Evolutionary conservation across 1,140 invertebrate species (phyloP), one percentile per base, ranked within the genome.

Genomic region (Drosophila carrolli): DNA sequence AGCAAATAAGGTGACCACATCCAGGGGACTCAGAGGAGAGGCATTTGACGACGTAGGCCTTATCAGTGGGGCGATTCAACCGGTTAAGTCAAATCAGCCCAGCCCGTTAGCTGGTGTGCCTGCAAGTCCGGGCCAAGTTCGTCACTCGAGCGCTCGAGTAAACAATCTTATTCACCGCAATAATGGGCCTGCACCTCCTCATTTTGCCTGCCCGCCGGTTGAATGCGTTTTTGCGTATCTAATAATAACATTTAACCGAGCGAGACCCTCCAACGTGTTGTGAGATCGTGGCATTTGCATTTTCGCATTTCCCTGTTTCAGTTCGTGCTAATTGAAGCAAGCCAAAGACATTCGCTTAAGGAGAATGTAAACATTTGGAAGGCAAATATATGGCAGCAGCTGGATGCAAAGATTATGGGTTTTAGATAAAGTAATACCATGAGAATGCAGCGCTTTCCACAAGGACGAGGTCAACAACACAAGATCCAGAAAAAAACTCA

Each of bases 191-290:
- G 9, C 35, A 41, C n/a, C 23, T 29, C 19, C 48, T 11, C 16
- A 9, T 35, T 43, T 1, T 13, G 38, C 19, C 48, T 38, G 41
- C 16, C 50, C 16, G 47, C n/a, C 27, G 68, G 48, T 58, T 53
- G 43, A 54, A 59, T 67, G 79, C 58, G 32, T 77, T 75, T 78
- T 81, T 81, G 78, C 78, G 60, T 82, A 83, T 78, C 75, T 82
- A 82, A 83, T 83, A 65, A 75, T 70, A 83, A 75, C 40, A 57
- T n/a, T 29, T 65, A 70, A 14, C 63, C 67, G 67, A 67, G 46
- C 62, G 66, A 55, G 62, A 67, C 62, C 62, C 66, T 11, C 40
- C 48, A 23, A 66, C 38, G 16, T 29, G n/a, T 37, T 48, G 19
- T 23, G 35, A 40, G 41, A 41, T 10, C 37, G n/a, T 9, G 10